phyloP scores from a whole-genome alignment of 2,797 vertebrate species.

The Scyliorhinus canicula region DNA sequence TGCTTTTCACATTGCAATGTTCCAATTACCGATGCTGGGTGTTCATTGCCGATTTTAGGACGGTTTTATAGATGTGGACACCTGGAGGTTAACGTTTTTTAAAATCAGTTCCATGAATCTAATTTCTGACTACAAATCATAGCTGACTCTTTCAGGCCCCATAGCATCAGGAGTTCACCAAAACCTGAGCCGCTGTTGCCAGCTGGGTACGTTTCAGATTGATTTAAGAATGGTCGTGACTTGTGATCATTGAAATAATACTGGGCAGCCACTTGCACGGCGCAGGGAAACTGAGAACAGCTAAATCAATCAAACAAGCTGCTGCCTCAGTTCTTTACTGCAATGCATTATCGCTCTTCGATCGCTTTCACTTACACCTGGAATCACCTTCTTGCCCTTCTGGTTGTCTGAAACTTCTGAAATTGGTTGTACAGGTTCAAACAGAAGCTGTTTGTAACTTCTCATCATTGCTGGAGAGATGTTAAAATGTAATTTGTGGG shows the following conservation, averaged over 20 bases:
- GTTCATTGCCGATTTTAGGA: neutral
- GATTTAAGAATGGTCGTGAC: neutral
- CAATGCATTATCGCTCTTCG: neutral
- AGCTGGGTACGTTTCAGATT: neutral
- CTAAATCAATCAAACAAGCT: neutral
- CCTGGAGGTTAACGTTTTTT: neutral
- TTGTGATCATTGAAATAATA: neutral
- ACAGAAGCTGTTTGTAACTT: no score
- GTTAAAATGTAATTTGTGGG: neutral
- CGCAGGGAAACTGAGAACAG: neutral
- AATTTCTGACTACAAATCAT: neutral
- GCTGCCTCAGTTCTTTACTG: conserved; percentile 1
- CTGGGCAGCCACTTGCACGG: neutral
- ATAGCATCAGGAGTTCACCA: neutral
- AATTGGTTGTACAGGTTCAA: neutral
- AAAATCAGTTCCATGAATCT: neutral
- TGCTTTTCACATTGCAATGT: neutral
- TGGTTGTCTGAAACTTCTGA: neutral
- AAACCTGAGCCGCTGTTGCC: neutral
- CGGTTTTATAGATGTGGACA: neutral
- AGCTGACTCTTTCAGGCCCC: neutral
- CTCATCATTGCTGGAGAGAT: neutral
- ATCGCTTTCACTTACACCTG: neutral
- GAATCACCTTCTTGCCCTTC: neutral
- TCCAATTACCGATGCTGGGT: neutral